These are phyloP conservation scores for Pycnomerus fuliginosus DNA, from an alignment of 2,888 invertebrate genomes.

Conservation along the genomic window DNA sequence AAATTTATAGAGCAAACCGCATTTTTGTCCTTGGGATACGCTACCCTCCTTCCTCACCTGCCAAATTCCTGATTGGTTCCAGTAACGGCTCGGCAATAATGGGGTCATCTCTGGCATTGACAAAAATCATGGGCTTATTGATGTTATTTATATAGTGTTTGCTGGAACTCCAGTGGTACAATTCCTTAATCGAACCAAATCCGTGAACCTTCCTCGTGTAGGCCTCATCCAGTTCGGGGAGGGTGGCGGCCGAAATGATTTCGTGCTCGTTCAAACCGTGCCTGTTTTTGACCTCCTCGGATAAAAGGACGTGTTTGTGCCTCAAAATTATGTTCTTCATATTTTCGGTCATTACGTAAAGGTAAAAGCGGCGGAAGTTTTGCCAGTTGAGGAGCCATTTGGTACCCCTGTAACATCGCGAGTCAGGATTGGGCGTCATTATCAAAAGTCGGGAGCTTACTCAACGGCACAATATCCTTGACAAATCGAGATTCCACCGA, in stretches of 20 bases:
- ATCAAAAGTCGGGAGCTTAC: slow-evolving; percentile 59
- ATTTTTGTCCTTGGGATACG: neutral
- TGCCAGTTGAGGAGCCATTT: slow-evolving; percentile 83
- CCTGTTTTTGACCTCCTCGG: slow-evolving; percentile 68
- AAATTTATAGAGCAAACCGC: neutral
- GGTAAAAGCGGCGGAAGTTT: slow-evolving; percentile 84
- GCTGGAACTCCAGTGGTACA: slow-evolving; percentile 85
- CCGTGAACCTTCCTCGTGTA: slow-evolving; percentile 81
- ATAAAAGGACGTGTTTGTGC: slow-evolving; percentile 75
- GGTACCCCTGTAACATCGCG: slow-evolving; percentile 63
- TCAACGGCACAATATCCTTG: slow-evolving; percentile 91
- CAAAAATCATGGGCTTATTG: slow-evolving; percentile 83
- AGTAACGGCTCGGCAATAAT: slow-evolving; percentile 79
- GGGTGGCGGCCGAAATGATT: slow-evolving; percentile 82
- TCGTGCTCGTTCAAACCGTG: slow-evolving; percentile 74
- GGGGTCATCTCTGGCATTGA: slow-evolving; percentile 91
- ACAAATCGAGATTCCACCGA: slow-evolving; percentile 89
- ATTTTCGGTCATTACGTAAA: slow-evolving; percentile 92
- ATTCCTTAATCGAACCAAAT: slow-evolving; percentile 73
- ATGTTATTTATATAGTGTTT: slow-evolving; percentile 77
- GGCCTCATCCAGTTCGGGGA: slow-evolving; percentile 86
- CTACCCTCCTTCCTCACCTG: slow-evolving; percentile 61
- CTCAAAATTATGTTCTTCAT: slow-evolving; percentile 84
- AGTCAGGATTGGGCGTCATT: slow-evolving; percentile 3
- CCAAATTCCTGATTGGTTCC: slow-evolving; percentile 70